Percentiles rank a stretch among this genome's conserved stretches.
These are phyloP conservation scores for Hypothenemus hampei DNA, from an alignment of 1,140 invertebrate species.

Conservation along the genomic window DNA sequence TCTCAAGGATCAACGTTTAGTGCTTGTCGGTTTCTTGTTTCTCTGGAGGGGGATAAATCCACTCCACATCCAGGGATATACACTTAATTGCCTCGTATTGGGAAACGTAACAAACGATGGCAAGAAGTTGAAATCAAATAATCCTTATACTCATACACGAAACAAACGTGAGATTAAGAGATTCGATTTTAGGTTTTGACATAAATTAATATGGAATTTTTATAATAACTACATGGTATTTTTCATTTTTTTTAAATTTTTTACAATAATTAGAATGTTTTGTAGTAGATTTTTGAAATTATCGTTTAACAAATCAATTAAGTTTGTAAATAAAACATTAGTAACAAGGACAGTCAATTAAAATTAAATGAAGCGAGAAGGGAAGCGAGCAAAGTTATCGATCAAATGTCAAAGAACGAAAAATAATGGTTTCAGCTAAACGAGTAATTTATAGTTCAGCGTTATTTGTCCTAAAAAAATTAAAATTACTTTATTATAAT, in stretches of 20 bases:
- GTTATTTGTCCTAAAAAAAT: no score
- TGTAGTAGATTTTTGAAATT: no score
- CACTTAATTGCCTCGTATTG: slow-evolving; percentile 10
- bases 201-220: no score
- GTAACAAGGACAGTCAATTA: slow-evolving; percentile 8
- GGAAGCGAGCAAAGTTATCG: slow-evolving; percentile 2
- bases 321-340: not conserved
- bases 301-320: not conserved
- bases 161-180: no score
- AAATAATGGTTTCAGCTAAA: no score
- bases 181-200: no score
- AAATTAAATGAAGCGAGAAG: slow-evolving; percentile 4
- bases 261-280: no score
- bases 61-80: not conserved
- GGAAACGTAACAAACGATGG: not conserved
- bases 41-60: slow-evolving; percentile 2
- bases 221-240: no score
- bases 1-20: slow-evolving; percentile 8
- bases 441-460: no score
- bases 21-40: slow-evolving; percentile 13
- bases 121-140: not conserved
- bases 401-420: slow-evolving; percentile 4
- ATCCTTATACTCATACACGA: no score
- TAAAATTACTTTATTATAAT: no score
- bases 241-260: no score